Evolutionary conservation across 30 jellyfish, hydroid and myxozoan species (phyloP), one percentile per base, ranked within the genome.

Genomic region (Cassiopea xamachana): DNA sequence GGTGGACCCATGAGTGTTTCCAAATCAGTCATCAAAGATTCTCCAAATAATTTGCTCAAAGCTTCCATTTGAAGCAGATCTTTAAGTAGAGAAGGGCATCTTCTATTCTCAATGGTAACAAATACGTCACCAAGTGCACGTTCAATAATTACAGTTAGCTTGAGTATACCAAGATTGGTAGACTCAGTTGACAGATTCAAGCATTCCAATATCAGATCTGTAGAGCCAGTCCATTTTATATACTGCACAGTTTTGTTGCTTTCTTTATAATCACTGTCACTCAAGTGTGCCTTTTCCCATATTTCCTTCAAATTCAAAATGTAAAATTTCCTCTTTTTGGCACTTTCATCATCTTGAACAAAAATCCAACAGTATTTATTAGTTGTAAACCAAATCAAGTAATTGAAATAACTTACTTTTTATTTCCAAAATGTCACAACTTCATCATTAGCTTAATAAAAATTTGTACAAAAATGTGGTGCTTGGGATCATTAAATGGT

Each of bases 1-100:
- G 97, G 94, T 3, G 92, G 85, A 1, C 97, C 97, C 84, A 91
- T 79, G 13, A 85, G 58, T 2, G 92, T 77, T 90, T 78, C 71
- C 49, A 85, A 60, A 5, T 70, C 68, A 48, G 83, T 58, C 45
- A 79, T 73, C 4, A 79, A 60, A 60, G 14, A 69, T 48, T 45
- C 61, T n/a, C 97, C 97, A 68, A 91, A 69, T 1, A 67, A 55
- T 59, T 47, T 48, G 14, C 45, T 17, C 19, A 91, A 55, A 19
- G 48, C 91, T 2, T 70, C 73, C 18, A 85, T 80, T 19, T 85
- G 64, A 6, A 91, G 79, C 44, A 91, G 48, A 39, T 84, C 94
- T 50, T 58, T 79, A 7, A 91, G 86, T 70, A 84, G 75, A 46
- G 94, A 84, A 14, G 94, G 94, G 69, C 97, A 91, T 60, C 60